Evolutionary conservation across 2,113 vertebrate species (phyloP).

Genomic region (Phalacrocorax carbo): DNA sequence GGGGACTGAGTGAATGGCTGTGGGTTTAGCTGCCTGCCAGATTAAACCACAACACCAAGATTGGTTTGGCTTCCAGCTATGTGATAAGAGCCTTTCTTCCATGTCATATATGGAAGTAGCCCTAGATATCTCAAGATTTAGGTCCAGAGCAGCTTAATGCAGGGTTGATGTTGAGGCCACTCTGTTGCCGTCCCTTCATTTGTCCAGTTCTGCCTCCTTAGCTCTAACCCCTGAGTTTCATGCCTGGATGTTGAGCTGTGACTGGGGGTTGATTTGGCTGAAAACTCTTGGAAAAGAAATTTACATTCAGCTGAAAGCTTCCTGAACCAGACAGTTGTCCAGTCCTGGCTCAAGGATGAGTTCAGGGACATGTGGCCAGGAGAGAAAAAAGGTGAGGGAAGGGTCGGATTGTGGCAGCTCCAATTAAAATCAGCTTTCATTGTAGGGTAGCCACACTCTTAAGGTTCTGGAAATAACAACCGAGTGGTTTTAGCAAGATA

Average conservation of each 20-base stretch:
- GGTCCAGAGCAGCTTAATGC: background rate
- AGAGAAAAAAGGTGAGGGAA: background rate
- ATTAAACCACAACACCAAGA: background rate
- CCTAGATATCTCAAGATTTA: background rate
- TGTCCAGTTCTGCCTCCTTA: background rate
- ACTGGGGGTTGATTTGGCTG: background rate
- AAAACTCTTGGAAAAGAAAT: background rate
- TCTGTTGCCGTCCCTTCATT: background rate
- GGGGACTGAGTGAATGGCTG: background rate
- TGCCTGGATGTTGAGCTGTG: background rate
- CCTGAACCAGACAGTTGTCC: background rate
- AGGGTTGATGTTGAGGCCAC: accelerated
- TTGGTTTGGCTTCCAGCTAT: background rate
- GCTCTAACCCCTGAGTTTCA: background rate
- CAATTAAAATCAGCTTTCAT: background rate
- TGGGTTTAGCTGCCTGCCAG: background rate
- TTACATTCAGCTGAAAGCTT: background rate
- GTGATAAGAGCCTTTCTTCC: background rate
- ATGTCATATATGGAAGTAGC: background rate
- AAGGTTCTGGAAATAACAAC: background rate
- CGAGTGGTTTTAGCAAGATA: background rate
- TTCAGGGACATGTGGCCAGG: background rate
- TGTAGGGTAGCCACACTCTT: background rate
- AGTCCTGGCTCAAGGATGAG: background rate
- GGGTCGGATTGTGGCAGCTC: background rate